A percentile compares a stretch with the other conserved stretches of the same genome.
Evolutionary conservation across 2,113 vertebrate species (phyloP).

Genomic region (Menura novaehollandiae): DNA sequence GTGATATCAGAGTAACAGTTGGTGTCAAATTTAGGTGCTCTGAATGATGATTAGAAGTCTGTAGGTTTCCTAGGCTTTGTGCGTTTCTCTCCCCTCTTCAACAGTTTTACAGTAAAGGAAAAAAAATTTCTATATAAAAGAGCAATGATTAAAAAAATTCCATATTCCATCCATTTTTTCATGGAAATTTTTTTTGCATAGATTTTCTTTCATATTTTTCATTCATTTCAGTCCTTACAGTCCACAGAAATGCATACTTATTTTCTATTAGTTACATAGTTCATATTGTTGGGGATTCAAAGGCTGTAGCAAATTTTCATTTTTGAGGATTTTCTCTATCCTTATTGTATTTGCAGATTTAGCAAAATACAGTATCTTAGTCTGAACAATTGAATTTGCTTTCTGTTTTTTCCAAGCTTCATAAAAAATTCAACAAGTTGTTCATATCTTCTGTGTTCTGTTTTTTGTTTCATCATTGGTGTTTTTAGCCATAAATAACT

Average conservation of each 20-base stretch:
- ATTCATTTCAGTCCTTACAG: not conserved
- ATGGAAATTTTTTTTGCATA: not conserved
- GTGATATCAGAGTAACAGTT: not conserved
- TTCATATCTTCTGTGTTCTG: not conserved
- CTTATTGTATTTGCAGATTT: not conserved
- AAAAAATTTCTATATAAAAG: not conserved
- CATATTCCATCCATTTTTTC: not conserved
- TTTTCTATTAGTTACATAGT: not conserved
- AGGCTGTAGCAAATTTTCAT: not conserved
- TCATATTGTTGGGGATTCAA: not conserved
- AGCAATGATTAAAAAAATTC: not conserved
- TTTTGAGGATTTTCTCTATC: not conserved
- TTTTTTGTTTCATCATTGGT: not conserved
- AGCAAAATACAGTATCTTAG: not conserved
- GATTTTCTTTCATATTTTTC: not conserved
- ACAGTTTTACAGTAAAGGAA: not conserved
- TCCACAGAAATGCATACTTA: not conserved
- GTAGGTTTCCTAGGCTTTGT: not conserved
- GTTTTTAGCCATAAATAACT: not conserved
- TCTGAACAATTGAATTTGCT: not conserved
- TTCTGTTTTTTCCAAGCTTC: not conserved
- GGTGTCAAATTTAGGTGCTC: not conserved
- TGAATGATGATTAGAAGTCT: not conserved
- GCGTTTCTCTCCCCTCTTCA: not conserved
- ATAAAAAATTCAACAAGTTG: not conserved